Conservation (phyloP, 2,113 vertebrate species). For the Athene cunicularia region DNA sequence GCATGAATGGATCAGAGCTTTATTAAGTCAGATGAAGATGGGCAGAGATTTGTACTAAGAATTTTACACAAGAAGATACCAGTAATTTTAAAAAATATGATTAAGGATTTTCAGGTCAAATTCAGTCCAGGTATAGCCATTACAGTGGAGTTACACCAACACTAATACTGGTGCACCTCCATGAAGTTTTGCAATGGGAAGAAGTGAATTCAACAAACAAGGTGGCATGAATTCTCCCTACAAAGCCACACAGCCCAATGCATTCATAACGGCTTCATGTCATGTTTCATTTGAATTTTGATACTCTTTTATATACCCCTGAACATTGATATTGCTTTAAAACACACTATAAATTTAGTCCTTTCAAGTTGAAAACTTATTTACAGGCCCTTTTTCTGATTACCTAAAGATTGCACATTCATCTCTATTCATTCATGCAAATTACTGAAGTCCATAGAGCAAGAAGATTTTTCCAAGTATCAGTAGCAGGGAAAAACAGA, state of each 20-base stretch:
- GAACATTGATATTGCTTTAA: neutral
- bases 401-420: neutral
- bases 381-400: neutral
- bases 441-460: neutral
- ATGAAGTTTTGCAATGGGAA: neutral
- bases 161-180: neutral
- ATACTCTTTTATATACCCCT: neutral
- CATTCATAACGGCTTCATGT: neutral
- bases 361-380: neutral
- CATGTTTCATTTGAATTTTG: neutral
- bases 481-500: neutral
- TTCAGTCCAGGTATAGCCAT: neutral
- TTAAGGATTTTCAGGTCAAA: neutral
- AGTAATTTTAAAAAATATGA: neutral
- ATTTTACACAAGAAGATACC: neutral
- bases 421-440: neutral
- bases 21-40: neutral
- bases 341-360: neutral
- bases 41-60: neutral
- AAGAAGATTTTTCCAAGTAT: neutral
- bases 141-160: neutral
- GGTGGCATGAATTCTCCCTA: neutral
- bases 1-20: neutral
- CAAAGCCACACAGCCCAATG: neutral
- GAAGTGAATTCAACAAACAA: neutral